These are phyloP conservation scores for Lucifuga dentata DNA, from an alignment of 2,113 vertebrate genomes.

Conservation along the genomic window DNA sequence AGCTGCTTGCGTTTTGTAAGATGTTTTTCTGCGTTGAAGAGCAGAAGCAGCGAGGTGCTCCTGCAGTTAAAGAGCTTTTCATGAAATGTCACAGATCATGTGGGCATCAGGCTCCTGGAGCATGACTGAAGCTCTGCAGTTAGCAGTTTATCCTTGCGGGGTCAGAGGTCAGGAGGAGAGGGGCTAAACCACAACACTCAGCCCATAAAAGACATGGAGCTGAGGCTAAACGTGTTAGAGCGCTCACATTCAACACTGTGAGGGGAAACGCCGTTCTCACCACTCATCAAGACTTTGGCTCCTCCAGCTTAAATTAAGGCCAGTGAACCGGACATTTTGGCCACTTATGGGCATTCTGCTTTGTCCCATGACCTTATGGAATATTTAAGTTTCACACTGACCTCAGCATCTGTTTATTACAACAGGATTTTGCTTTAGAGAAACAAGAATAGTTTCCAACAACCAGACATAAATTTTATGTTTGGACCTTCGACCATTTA, in stretches of 20 bases:
- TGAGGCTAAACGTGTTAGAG: slow-evolving; percentile 42
- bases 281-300: slow-evolving; percentile 22
- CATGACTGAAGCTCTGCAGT: slow-evolving; percentile 70
- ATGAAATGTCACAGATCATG: slow-evolving; percentile 67
- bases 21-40: no score
- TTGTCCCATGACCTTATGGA: not conserved
- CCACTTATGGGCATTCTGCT: not conserved
- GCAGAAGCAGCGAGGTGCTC: not conserved
- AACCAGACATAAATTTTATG: no score
- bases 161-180: slow-evolving; percentile 74
- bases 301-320: not conserved
- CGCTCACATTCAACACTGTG: slow-evolving; percentile 9
- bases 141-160: slow-evolving; percentile 72
- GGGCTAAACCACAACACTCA: slow-evolving; percentile 65
- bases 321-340: slow-evolving; percentile 7
- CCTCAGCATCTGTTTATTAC: not conserved
- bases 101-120: slow-evolving; percentile 71
- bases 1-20: no score
- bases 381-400: not conserved
- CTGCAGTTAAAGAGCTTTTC: slow-evolving; percentile 43
- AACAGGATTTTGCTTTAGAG: not conserved
- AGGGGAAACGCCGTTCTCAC: slow-evolving; percentile 41
- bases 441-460: not conserved
- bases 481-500: not conserved
- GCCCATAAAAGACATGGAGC: slow-evolving; percentile 59